Base-by-base conservation (phyloP, 2,888 invertebrate genomes). In the Leucoptera coffeella region DNA sequence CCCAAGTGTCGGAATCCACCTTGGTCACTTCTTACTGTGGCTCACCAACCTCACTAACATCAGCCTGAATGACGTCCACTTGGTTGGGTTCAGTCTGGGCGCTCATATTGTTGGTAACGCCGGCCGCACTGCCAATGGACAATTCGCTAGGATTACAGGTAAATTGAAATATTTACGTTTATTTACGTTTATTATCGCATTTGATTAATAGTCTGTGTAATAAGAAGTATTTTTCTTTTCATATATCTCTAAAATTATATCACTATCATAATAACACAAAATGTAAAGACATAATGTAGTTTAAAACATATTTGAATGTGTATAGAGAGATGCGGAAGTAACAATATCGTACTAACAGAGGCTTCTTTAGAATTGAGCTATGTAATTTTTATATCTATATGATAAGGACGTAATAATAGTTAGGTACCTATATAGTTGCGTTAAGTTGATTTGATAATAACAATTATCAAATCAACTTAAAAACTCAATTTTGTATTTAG, bases 11-110 rank as follows among this genome's bases (percentile, higher is more conserved):
- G 62, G 60, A 2, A 39, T 44, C 22, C 42, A 40, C 24, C 40
- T 62, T 2, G 61, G 53, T 4, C 45, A 50, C 34, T 60, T 60
- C 37, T 25, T 65, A 3, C 35, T 39, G 10, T 59, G 54, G 53
- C 46, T 64, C 12, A 41, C 53, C 29, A 45, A 42, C 25, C 52
- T 35, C 1, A 45, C 41, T 4, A 62, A 61, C 12, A 55, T 54
- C 5, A 48, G 52, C 36, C 57, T 53, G 50, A 47, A 50, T 32
- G 50, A 50, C 14, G 40, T 64, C 2, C 65, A 67, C 32, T 35
- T 65, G 14, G 43, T 62, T 14, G 65, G 65, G 13, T 53, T 51
- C 46, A 64, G 65, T 38, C 47, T 64, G 33, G 65, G 65, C 4
- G 64, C 61, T 32, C 64, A 64, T 30, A 38, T 60, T 5, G 57